A percentile compares a stretch with the other conserved stretches of the same genome.
phyloP scores from a whole-genome alignment of 1,140 invertebrate species.

The Stegodyphus dumicola region DNA sequence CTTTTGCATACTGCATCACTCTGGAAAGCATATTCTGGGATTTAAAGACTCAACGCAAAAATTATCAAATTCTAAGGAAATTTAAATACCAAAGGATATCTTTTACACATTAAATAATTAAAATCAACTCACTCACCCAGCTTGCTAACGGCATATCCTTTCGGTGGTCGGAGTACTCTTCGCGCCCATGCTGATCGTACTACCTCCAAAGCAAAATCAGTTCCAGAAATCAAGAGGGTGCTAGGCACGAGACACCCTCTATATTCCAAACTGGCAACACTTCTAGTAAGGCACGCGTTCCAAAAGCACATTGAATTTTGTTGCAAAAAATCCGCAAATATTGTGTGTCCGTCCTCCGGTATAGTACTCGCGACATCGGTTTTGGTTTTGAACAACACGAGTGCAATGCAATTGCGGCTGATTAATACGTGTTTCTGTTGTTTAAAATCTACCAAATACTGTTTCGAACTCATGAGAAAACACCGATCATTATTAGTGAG shows the following conservation, averaged over 20 bases:
- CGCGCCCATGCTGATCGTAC: slow-evolving; percentile 88
- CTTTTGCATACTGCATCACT: no score
- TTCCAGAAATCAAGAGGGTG: slow-evolving; percentile 84
- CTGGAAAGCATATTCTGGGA: no score
- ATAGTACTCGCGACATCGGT: not conserved
- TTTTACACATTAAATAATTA: not conserved
- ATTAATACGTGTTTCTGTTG: slow-evolving; percentile 16
- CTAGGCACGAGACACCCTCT: slow-evolving; percentile 87
- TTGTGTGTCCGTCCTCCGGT: slow-evolving; percentile 13
- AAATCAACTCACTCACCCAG: slow-evolving; percentile 78
- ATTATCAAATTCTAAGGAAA: no score
- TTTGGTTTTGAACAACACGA: slow-evolving; percentile 4
- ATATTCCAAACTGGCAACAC: slow-evolving; percentile 85
- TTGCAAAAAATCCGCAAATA: slow-evolving; percentile 82
- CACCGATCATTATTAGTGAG: no score
- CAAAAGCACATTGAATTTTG: slow-evolving; percentile 93
- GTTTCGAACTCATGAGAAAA: slow-evolving; percentile 25
- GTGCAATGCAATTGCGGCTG: slow-evolving; percentile 4
- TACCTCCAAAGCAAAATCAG: slow-evolving; percentile 79
- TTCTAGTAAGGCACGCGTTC: slow-evolving; percentile 86
- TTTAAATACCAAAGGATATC: not conserved
- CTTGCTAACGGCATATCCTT: slow-evolving; percentile 86
- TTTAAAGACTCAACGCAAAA: no score
- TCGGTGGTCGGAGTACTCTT: slow-evolving; percentile 88
- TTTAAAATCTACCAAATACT: not conserved